Conservation (phyloP, 2,888 invertebrate species). For the Brachynemurus nebulosus region DNA sequence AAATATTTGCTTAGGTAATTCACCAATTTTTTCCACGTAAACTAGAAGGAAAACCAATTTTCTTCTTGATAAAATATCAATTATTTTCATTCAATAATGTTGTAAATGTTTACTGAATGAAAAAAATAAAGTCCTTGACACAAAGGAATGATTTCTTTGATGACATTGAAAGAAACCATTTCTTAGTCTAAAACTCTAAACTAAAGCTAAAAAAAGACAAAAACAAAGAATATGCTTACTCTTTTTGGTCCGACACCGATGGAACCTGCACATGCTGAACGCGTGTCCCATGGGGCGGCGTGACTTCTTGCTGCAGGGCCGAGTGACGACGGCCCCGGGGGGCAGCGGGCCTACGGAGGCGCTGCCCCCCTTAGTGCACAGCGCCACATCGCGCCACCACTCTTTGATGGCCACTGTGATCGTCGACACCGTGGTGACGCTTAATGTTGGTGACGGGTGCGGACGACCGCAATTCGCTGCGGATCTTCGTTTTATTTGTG, state of each 20-base stretch:
- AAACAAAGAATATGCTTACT: conserved; percentile 36
- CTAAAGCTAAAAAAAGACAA: neutral
- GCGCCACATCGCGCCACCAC: conserved; percentile 36
- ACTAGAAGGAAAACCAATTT: too few species aligned
- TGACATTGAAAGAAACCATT: too few species aligned
- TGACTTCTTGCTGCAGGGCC: conserved; percentile 15
- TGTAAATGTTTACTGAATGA: too few species aligned
- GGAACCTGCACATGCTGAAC: conserved; percentile 69
- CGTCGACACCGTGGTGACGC: conserved; percentile 29
- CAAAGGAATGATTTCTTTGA: too few species aligned
- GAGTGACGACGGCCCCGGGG: conserved; percentile 23
- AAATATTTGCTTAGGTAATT: too few species aligned
- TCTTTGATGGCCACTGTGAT: conserved; percentile 33
- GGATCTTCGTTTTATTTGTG: neutral
- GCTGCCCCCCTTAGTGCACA: conserved; percentile 30
- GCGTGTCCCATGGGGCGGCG: conserved; percentile 57
- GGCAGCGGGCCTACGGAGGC: conserved; percentile 25
- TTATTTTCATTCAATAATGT: too few species aligned
- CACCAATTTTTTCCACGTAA: too few species aligned
- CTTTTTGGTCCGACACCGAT: conserved; percentile 66
- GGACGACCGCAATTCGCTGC: conserved; percentile 32
- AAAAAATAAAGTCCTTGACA: too few species aligned
- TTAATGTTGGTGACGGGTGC: conserved; percentile 26
- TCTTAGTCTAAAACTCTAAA: neutral
- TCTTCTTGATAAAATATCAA: too few species aligned